Evolutionary conservation across 2,888 invertebrate species (phyloP), one percentile per base, ranked within the genome.

Genomic region (Arrhopalites spinosus): DNA sequence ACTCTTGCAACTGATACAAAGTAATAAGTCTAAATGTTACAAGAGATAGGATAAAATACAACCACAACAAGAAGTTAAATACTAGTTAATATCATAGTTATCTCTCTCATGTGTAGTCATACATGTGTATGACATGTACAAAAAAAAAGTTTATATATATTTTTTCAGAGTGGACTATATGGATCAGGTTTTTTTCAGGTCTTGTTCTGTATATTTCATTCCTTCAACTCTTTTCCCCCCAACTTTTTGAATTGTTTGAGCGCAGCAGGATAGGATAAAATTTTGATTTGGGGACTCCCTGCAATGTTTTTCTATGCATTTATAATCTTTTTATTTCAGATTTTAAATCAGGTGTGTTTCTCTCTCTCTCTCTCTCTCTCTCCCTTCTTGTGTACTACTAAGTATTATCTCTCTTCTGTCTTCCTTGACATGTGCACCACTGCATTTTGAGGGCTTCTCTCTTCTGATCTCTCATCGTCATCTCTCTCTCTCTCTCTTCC

Each of bases 231-330:
- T 74, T 71, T 71, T 36, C 61, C 63, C 61, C 63, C n/a, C 73
- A 53, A 63, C 27, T 29, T 43, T 71, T 72, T 59, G 77, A 70
- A 69, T 80, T 80, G 76, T 74, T 78, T 78, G 79, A 74, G 79
- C 81, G 73, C 82, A 82, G 82, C 81, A 78, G 82, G 81, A 80
- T 74, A 75, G 76, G 78, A 77, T 78, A 78, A 79, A 81, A 78
- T 81, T 80, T 82, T 81, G 81, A 81, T 81, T 81, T 81, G 79
- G 80, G 78, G 82, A 82, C 82, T 81, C 82, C 82, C 82, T 82
- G 82, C 82, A 75, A 81, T 56, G 79, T 79, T 80, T 81, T 81
- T 81, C 80, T 79, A 82, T 81, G 81, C 82, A 82, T 82, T 82
- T 81, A 81, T 81, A 82, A 82, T 82, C 79, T 77, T 79, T 76